Base-by-base conservation (phyloP, 2,113 vertebrate species). In the Setophaga coronata region DNA sequence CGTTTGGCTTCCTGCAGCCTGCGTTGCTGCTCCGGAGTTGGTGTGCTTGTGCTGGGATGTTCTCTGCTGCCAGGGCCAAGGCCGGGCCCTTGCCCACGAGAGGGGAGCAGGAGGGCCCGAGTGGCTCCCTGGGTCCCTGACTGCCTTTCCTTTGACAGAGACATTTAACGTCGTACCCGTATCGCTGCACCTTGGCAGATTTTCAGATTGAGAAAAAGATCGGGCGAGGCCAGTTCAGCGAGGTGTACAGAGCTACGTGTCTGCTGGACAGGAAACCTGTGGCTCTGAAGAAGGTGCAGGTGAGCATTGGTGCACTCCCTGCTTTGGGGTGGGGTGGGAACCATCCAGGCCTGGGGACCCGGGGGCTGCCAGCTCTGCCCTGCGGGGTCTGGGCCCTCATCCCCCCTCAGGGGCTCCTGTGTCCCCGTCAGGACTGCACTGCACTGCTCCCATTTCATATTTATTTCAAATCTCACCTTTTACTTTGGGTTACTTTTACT, bases 191-290 rank as follows among this genome's bases (percentile, higher is more conserved):
- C 0, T 20, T 99, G 97, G 98, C 98, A 1, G 98, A 99, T 76
- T 99, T 98, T 66, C 98, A 98, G 93, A 98, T 99, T 1, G 98
- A 98, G 89, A 99, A 99, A 19, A 99, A 99, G 97, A 99, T 99
- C 7, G 98, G 98, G 1, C 97, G 98, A 24, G 98, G 98, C n/a
- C 98, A 99, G 33, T 99, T 99, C 98, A 99, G 98, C 1, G 98
- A 99, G 64, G 98, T 99, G 54, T 99, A 99, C 95, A 98, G 88
- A 93, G 98, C 98, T 14, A 98, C 97, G 36, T 98, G 98, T 87
- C 98, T 98, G 5, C 97, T 98, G 93, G 98, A 99, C 95, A 97
- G 98, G 82, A 99, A 98, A 73, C 98, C 98, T 0, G 98, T 99
- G 95, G 98, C 98, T 0, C 71, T 99, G 48, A 99, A 99, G 97